These are phyloP conservation scores for Pseudonaja textilis DNA, from an alignment of 2,113 vertebrate species.

Conservation along the genomic window DNA sequence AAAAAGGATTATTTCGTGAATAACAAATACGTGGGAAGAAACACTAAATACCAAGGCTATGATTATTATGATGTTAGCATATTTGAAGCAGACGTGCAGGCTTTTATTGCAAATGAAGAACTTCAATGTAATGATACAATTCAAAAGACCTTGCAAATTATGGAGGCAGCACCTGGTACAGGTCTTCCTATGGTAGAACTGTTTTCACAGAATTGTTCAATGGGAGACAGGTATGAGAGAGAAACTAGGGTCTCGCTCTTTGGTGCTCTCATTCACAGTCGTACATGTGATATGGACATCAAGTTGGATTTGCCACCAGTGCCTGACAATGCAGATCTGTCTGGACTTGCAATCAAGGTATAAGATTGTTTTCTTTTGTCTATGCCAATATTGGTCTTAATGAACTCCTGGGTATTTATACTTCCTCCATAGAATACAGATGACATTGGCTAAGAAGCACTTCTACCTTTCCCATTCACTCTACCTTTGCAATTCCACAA, in stretches of 20 bases:
- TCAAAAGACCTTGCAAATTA: slow-evolving; percentile 75
- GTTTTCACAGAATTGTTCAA: slow-evolving; percentile 62
- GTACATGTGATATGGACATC: slow-evolving; percentile 88
- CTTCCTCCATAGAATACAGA: background rate
- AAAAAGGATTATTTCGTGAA: slow-evolving; percentile 82
- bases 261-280: slow-evolving; percentile 89
- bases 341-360: slow-evolving; percentile 90
- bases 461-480: background rate
- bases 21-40: slow-evolving; percentile 79
- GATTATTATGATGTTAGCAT: slow-evolving; percentile 82
- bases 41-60: slow-evolving; percentile 79
- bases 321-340: slow-evolving; percentile 87
- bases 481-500: background rate
- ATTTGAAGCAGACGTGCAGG: slow-evolving; percentile 80
- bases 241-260: slow-evolving; percentile 89
- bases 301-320: slow-evolving; percentile 88
- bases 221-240: slow-evolving; percentile 84
- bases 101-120: slow-evolving; percentile 80
- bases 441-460: background rate
- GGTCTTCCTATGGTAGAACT: slow-evolving; percentile 78
- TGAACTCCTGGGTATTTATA: background rate
- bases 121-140: slow-evolving; percentile 71
- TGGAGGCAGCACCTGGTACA: slow-evolving; percentile 86
- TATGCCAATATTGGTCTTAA: background rate
- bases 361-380: background rate